phyloP scores from a whole-genome alignment of 2,113 vertebrate genomes.

The Chloropsis hardwickii region DNA sequence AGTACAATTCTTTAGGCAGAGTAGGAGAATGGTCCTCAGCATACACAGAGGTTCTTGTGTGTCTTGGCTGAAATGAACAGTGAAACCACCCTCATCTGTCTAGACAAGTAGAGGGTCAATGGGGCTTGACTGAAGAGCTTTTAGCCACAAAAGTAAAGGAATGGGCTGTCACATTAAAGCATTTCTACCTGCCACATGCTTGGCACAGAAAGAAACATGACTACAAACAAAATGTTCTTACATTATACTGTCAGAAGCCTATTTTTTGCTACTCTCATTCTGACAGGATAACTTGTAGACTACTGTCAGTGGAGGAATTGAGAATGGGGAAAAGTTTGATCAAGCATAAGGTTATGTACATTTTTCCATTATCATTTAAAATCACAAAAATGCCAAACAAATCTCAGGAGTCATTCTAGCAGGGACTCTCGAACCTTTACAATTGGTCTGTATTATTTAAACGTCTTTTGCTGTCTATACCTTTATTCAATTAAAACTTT shows the following conservation, averaged over 20 bases:
- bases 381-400: constrained; percentile 22
- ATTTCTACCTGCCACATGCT: constrained; percentile 20
- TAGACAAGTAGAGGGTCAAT: background rate
- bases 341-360: constrained; percentile 53
- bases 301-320: constrained; percentile 50
- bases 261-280: constrained; percentile 43
- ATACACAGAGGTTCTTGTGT: background rate
- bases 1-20: background rate
- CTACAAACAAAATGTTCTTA: constrained; percentile 56
- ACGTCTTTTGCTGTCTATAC: background rate
- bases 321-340: constrained; percentile 24
- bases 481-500: background rate
- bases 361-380: constrained; percentile 35
- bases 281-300: constrained; percentile 60
- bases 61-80: background rate
- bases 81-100: background rate
- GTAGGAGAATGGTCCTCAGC: background rate
- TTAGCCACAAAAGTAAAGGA: constrained; percentile 25
- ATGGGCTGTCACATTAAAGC: constrained; percentile 53
- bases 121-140: constrained; percentile 1
- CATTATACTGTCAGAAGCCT: constrained; percentile 53
- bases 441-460: background rate
- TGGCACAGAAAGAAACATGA: constrained; percentile 52
- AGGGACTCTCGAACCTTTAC: background rate
- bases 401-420: background rate